Conservation (phyloP, 2,797 vertebrate species). For the Melanotaenia trifasciata region DNA sequence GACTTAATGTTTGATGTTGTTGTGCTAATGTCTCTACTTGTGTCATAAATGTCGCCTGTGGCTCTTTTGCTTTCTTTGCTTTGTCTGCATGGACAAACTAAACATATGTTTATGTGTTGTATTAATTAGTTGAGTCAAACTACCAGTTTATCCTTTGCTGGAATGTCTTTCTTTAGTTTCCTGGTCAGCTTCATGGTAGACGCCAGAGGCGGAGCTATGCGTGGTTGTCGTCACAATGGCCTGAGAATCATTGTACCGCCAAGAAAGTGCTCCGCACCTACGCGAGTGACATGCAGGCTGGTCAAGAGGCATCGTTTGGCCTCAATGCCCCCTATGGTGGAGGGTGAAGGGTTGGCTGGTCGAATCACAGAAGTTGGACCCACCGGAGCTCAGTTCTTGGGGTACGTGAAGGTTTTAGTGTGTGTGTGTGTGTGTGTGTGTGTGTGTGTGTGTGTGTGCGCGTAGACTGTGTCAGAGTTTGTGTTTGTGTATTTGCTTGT, state of each 20-base stretch:
- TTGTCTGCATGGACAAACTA: slow-evolving; percentile 55
- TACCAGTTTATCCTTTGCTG: background rate
- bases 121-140: slow-evolving; percentile 5
- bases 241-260: slow-evolving; percentile 98
- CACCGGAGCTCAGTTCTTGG: slow-evolving; percentile 97
- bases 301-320: slow-evolving; percentile 97
- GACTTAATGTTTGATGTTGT: slow-evolving; percentile 1
- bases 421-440: background rate
- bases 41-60: slow-evolving; percentile 11
- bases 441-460: slow-evolving; percentile 2
- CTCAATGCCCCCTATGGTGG: slow-evolving; percentile 97
- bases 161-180: slow-evolving; percentile 86
- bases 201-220: slow-evolving; percentile 96
- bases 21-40: slow-evolving; percentile 5
- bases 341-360: slow-evolving; percentile 94
- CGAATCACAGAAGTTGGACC: slow-evolving; percentile 97
- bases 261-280: slow-evolving; percentile 96
- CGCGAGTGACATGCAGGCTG: slow-evolving; percentile 94
- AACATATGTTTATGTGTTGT: slow-evolving; percentile 1
- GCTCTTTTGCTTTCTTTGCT: slow-evolving; percentile 22
- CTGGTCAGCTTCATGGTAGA: slow-evolving; percentile 99
- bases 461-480: slow-evolving; percentile 13
- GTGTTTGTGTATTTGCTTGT: slow-evolving; percentile 21
- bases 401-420: slow-evolving; percentile 81
- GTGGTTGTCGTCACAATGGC: slow-evolving; percentile 97